Evolutionary conservation across 2,888 invertebrate species (phyloP), one percentile per base, ranked within the genome.

Genomic region (Machimus atricapillus): DNA sequence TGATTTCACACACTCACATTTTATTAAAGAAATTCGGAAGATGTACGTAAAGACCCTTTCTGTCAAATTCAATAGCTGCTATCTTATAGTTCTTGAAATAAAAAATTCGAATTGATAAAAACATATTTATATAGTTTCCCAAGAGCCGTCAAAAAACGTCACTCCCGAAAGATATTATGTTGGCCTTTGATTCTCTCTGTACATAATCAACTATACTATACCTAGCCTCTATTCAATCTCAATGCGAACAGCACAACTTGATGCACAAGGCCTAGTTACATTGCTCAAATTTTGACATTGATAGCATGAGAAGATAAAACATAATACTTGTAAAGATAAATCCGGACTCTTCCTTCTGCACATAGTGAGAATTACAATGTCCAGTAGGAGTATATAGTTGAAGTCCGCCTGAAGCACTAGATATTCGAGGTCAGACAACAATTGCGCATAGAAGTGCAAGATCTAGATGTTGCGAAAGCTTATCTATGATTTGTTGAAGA

Each of bases 351-450:
- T 66, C 27, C 66, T 27, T 66, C 66, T 23, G 27, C 12, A 66
- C 12, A 23, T 23, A 66, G 66, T 66, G 27, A 23, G 12, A 66
- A 66, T 66, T 14, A n/a, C n/a, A 52, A 52, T 19, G 66, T 66
- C 27, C 27, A 12, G 66, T 66, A 66, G 19, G 23, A 19, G 27
- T 66, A 66, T 66, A 66, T 27, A 66, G 23, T 23, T 19, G 66
- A 27, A 23, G 23, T 66, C 12, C 27, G 43, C 78, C 40, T n/a
- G 46, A 43, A 43, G 78, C 19, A 6, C 40, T 40, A 40, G 40
- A 46, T 78, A 16, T 78, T 78, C 78, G 78, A 78, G 78, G 78
- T 43, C 78, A 43, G 43, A 40, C 37, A 78, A 78, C 78, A 78
- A 40, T 78, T 78, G 78, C 78, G n/a, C 19, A 23, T 43, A 43